These are phyloP conservation scores for Octomys mimax DNA, from an alignment of 2,797 vertebrate species.

Conservation along the genomic window DNA sequence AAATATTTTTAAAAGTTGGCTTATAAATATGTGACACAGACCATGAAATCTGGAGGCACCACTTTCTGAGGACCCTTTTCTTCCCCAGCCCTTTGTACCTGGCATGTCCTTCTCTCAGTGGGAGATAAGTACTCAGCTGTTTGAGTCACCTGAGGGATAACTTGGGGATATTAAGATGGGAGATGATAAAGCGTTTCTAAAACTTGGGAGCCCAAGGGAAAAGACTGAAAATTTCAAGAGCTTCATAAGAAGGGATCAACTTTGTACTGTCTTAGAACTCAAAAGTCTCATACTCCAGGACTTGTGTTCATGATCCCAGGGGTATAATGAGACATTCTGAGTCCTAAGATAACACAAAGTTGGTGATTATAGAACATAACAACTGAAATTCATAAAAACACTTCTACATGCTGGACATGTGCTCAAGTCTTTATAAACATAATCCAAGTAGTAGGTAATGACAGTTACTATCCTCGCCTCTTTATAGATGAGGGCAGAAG, in stretches of 20 bases:
- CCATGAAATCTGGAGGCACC: not conserved
- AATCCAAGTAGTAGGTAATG: not conserved
- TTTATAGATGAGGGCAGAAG: not conserved
- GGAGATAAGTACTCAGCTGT: not conserved
- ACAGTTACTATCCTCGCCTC: not conserved
- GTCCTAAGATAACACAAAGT: too few relatives aligned
- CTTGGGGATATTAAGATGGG: not conserved
- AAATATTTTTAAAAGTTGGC: slow-evolving; percentile 62
- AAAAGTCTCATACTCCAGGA: too few relatives aligned
- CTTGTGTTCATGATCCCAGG: too few relatives aligned
- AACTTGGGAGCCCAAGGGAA: not conserved
- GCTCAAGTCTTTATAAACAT: not conserved
- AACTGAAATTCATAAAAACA: not conserved
- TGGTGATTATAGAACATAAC: not conserved
- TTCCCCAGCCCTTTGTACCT: not conserved
- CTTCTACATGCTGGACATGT: not conserved
- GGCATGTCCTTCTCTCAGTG: not conserved
- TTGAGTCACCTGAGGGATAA: not conserved
- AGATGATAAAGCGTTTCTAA: not conserved
- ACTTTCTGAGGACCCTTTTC: not conserved
- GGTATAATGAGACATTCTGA: too few relatives aligned
- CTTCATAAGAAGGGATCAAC: not conserved
- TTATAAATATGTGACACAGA: not conserved
- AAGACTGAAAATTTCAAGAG: not conserved
- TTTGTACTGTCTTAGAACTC: not conserved